These are phyloP conservation scores for Morpho helenor DNA, from an alignment of 2,888 invertebrate genomes.

Conservation along the genomic window DNA sequence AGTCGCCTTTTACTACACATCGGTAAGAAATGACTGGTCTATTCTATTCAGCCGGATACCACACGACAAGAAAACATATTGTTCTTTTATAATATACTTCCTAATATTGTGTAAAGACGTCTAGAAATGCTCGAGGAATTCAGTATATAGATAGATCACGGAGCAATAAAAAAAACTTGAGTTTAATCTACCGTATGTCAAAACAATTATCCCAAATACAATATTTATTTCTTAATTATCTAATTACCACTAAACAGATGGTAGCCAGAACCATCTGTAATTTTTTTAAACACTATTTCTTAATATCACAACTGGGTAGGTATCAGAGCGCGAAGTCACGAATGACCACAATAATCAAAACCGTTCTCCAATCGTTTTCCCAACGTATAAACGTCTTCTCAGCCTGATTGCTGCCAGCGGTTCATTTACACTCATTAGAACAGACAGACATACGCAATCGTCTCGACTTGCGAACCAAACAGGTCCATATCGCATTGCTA, in stretches of 20 bases:
- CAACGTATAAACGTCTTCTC: slow-evolving; percentile 33
- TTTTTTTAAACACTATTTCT: slow-evolving; percentile 2
- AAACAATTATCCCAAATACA: no score
- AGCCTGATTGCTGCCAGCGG: slow-evolving; percentile 44
- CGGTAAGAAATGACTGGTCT: no score
- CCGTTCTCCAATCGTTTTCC: slow-evolving; percentile 36
- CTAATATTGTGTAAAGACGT: no score
- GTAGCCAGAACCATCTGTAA: no score
- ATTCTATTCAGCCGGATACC: no score
- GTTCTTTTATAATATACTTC: no score
- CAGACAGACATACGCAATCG: slow-evolving; percentile 23
- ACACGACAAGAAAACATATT: no score
- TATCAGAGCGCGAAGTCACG: slow-evolving; percentile 71
- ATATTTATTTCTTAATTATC: neutral
- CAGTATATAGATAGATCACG: no score
- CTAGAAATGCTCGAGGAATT: no score
- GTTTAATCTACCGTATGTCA: neutral
- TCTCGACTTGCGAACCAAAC: slow-evolving; percentile 15
- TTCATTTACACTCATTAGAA: slow-evolving; percentile 38
- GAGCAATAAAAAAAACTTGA: neutral
- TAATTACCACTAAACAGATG: neutral
- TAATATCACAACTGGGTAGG: slow-evolving; percentile 32
- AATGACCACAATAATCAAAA: slow-evolving; percentile 47
- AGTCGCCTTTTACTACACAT: no score
- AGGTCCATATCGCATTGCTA: slow-evolving; percentile 13